Evolutionary conservation across 2,797 vertebrate species (phyloP).

Genomic region (Enoplosus armatus): DNA sequence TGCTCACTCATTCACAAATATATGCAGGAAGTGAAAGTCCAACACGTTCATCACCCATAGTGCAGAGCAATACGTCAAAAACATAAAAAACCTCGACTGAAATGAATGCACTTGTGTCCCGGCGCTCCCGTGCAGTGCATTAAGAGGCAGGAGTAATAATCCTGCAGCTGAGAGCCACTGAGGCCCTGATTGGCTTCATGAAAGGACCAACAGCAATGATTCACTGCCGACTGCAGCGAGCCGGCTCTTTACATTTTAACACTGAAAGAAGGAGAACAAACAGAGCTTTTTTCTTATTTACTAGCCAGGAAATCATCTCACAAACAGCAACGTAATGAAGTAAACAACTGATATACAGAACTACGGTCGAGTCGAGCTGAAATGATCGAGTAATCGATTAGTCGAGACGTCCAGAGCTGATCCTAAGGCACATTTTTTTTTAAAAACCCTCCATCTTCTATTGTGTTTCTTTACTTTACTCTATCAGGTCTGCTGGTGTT

Average conservation of each 20-base stretch:
- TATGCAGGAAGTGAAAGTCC: neutral
- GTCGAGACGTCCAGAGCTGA: neutral
- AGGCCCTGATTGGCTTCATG: constrained; percentile 20
- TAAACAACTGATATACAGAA: too few species aligned
- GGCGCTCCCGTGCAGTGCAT: constrained; percentile 16
- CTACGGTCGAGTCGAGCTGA: neutral
- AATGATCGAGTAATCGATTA: neutral
- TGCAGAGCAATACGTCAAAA: constrained; percentile 3
- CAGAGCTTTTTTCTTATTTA: too few species aligned
- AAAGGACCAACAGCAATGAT: constrained; percentile 15
- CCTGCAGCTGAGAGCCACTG: constrained; percentile 28
- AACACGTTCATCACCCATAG: constrained; percentile 6
- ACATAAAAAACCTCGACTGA: too few species aligned
- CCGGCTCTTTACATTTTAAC: neutral
- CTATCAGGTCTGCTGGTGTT: neutral
- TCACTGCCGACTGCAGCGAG: constrained; percentile 18
- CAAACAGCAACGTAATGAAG: too few species aligned
- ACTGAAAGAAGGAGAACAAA: neutral
- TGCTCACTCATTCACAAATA: constrained; percentile 7
- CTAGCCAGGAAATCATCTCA: too few species aligned
- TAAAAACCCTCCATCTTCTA: too few species aligned
- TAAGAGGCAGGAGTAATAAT: constrained; percentile 41
- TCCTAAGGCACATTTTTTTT: too few species aligned
- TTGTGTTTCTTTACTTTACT: too few species aligned
- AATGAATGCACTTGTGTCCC: constrained; percentile 33